These are phyloP conservation scores for Orestias chungarensis DNA, from an alignment of 2,797 vertebrate species.

Conservation along the genomic window DNA sequence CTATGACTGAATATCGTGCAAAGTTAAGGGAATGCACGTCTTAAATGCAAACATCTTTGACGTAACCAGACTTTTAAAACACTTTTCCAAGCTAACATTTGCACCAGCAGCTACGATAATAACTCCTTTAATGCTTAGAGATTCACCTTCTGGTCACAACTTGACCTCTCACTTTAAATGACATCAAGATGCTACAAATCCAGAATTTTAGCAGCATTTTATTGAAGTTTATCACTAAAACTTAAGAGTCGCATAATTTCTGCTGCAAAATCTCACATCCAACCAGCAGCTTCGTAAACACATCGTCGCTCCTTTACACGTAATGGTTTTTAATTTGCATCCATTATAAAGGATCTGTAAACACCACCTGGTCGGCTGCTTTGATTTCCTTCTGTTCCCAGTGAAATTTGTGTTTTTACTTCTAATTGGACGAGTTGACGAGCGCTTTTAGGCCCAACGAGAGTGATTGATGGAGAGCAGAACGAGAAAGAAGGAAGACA, in stretches of 20 bases:
- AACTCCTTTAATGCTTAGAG: no score
- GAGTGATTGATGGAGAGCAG: slow-evolving; percentile 4
- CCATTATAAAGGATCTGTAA: slow-evolving; percentile 16
- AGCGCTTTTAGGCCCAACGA: not conserved
- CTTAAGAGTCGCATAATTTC: no score
- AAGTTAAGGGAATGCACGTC: no score
- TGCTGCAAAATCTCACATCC: slow-evolving; percentile 4
- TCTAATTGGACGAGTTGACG: slow-evolving; percentile 29
- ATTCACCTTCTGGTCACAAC: no score
- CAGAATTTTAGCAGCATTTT: no score
- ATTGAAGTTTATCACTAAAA: not conserved
- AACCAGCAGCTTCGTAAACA: slow-evolving; percentile 17
- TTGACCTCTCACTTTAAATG: no score
- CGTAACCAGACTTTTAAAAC: no score
- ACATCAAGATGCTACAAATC: no score
- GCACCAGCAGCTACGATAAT: no score
- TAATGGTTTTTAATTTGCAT: slow-evolving; percentile 37
- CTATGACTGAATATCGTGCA: no score
- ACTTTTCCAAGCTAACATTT: no score
- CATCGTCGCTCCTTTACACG: slow-evolving; percentile 1
- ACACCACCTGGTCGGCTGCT: slow-evolving; percentile 33
- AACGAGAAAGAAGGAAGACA: not conserved
- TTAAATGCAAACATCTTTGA: no score
- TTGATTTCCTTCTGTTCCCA: slow-evolving; percentile 13
- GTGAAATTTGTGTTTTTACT: slow-evolving; percentile 3